Evolutionary conservation across 2,113 vertebrate genomes (phyloP).

Genomic region (Narcine bancroftii): DNA sequence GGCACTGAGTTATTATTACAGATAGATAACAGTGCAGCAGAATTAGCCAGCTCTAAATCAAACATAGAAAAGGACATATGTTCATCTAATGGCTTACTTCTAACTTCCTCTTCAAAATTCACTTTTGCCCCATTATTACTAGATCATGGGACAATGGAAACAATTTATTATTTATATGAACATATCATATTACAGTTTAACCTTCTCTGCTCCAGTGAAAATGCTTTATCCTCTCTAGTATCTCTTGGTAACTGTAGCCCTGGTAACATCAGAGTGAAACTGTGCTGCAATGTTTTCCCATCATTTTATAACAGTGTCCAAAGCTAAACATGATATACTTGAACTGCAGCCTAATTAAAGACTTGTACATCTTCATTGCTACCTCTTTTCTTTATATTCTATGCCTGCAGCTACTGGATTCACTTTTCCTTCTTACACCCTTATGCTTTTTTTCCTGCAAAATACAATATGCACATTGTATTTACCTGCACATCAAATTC

Average conservation of each 20-base stretch:
- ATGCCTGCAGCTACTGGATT: not conserved
- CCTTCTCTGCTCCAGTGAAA: not conserved
- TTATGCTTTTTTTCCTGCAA: not conserved
- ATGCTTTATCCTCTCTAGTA: not conserved
- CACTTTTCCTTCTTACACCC: not conserved
- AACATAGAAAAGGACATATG: too few relatives aligned
- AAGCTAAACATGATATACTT: not conserved
- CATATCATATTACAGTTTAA: not conserved
- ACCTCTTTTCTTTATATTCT: not conserved
- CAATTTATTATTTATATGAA: not conserved
- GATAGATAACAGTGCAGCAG: too few relatives aligned
- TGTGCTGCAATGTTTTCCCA: not conserved
- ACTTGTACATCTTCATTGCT: not conserved
- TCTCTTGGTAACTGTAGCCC: slow-evolving; percentile 25
- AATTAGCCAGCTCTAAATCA: too few relatives aligned
- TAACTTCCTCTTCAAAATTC: too few relatives aligned
- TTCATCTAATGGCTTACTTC: too few relatives aligned
- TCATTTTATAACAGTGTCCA: not conserved
- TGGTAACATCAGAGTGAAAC: not conserved
- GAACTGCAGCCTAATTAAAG: not conserved
- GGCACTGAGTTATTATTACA: too few relatives aligned
- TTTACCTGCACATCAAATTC: not conserved
- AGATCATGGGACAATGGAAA: not conserved
- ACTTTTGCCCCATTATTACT: not conserved
- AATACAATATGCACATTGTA: too few relatives aligned